A percentile compares a stretch with the other conserved stretches of the same genome.
phyloP scores from a whole-genome alignment of 1,140 invertebrate species.

The Zaprionus africanus region DNA sequence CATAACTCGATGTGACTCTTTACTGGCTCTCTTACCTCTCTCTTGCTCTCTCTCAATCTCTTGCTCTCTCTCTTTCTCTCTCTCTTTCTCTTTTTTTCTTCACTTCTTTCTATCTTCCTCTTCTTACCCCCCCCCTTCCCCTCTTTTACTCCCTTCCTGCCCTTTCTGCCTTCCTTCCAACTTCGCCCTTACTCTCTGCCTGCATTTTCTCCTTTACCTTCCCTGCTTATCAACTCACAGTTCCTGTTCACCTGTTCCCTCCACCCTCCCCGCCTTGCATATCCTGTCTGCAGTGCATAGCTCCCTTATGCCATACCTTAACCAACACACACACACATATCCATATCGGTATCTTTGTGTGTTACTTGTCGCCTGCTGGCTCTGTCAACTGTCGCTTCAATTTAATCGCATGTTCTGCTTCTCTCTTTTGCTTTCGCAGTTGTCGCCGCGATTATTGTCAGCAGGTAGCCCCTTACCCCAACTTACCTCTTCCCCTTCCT shows the following conservation, averaged over 20 bases:
- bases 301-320: no score
- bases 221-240: slow-evolving; percentile 24
- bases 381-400: slow-evolving; percentile 57
- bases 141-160: not conserved
- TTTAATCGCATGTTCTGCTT: slow-evolving; percentile 54
- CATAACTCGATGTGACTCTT: no score
- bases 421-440: slow-evolving; percentile 50
- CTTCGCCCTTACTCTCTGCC: not conserved
- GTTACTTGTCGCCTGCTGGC: slow-evolving; percentile 43
- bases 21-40: no score
- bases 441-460: slow-evolving; percentile 58
- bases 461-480: not conserved
- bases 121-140: no score
- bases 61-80: no score
- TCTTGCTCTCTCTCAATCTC: no score
- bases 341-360: slow-evolving; percentile 16
- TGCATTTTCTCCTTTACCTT: slow-evolving; percentile 16
- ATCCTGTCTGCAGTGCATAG: slow-evolving; percentile 22
- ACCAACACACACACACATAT: slow-evolving; percentile 8
- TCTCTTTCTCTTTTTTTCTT: no score
- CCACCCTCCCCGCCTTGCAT: not conserved
- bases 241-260: slow-evolving; percentile 28
- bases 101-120: no score
- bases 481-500: not conserved
- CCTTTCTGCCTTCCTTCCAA: no score